A percentile compares a stretch with the other conserved stretches of the same genome.
phyloP scores from a whole-genome alignment of 1,140 invertebrate genomes.

The Plodia interpunctella region DNA sequence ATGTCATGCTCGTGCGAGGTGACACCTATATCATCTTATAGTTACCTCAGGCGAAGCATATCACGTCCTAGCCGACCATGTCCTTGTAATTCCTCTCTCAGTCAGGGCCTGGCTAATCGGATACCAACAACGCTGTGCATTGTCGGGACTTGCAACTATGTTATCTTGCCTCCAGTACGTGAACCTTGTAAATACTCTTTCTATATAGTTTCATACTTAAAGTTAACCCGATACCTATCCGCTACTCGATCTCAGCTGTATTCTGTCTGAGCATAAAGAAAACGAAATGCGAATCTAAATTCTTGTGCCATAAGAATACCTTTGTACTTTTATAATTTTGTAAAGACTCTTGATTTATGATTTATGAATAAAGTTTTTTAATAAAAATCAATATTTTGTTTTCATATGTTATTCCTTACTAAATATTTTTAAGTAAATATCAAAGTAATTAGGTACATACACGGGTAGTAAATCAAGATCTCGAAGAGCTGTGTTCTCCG shows the following conservation, averaged over 20 bases:
- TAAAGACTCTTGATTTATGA: conserved; percentile 15
- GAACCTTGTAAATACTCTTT: conserved; percentile 28
- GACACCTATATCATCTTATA: too few relatives aligned
- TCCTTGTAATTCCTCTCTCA: too few relatives aligned
- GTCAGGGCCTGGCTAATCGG: too few relatives aligned
- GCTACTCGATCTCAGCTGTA: conserved; percentile 42
- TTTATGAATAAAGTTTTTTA: conserved; percentile 8
- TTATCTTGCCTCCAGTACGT: not conserved
- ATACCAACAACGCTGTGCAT: not conserved
- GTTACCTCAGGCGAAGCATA: too few relatives aligned
- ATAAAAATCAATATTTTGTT: not conserved
- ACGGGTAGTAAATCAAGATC: too few relatives aligned
- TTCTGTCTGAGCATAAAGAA: conserved; percentile 31
- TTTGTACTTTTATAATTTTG: conserved; percentile 47
- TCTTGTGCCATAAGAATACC: conserved; percentile 60
- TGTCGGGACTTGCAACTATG: not conserved
- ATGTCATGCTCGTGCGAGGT: too few relatives aligned
- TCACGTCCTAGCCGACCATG: too few relatives aligned
- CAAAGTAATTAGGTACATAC: too few relatives aligned
- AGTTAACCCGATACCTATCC: not conserved
- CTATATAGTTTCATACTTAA: not conserved
- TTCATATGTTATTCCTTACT: not conserved
- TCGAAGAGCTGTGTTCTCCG: too few relatives aligned
- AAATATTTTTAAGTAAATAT: too few relatives aligned
- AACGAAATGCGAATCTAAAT: conserved; percentile 41